Evolutionary conservation across 2,113 vertebrate genomes (phyloP).

Genomic region (Reinhardtius hippoglossoides): DNA sequence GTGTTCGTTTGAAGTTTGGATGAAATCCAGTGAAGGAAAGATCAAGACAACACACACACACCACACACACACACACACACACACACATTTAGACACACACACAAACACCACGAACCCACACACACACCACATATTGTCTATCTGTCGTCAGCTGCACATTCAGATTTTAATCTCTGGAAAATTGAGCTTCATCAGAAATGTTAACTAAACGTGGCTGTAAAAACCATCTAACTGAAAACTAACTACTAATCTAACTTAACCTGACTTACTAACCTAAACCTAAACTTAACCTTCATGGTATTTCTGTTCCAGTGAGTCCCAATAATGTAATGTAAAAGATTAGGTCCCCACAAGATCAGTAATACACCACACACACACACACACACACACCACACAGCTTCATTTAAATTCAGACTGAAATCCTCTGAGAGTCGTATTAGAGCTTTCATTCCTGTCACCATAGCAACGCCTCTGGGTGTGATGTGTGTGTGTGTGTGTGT

Average conservation of each 20-base stretch:
- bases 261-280: too few species aligned
- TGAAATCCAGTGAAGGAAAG: too few species aligned
- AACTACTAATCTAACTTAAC: too few species aligned
- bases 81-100: background rate
- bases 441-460: conserved; percentile 72
- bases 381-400: conserved; percentile 36
- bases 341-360: background rate
- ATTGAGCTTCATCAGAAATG: too few species aligned
- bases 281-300: too few species aligned
- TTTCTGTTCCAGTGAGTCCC: too few species aligned
- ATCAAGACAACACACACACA: background rate
- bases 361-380: conserved; percentile 32
- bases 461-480: conserved; percentile 76
- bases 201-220: too few species aligned
- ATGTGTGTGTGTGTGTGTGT: background rate
- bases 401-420: conserved; percentile 53
- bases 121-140: background rate
- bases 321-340: background rate
- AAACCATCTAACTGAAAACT: too few species aligned
- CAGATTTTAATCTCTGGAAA: too few species aligned
- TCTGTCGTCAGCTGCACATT: too few species aligned
- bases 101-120: background rate
- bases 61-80: background rate
- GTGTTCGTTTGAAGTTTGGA: too few species aligned
- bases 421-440: conserved; percentile 44